These are phyloP conservation scores for Mayetiola destructor DNA, from an alignment of 2,888 invertebrate genomes.

Conservation along the genomic window DNA sequence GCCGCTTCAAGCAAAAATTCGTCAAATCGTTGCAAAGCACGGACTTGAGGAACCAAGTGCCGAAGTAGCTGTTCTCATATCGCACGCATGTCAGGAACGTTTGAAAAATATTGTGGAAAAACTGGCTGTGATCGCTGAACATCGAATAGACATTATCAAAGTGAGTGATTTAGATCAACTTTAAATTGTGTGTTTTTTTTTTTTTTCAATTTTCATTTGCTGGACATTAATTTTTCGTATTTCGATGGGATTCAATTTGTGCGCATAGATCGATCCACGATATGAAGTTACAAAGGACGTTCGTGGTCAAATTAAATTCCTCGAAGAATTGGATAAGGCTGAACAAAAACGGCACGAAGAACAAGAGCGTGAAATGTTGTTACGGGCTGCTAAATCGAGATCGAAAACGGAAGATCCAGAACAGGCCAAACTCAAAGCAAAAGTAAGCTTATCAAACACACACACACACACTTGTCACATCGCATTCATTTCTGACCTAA, in stretches of 20 bases:
- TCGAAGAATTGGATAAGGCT: conserved; percentile 89
- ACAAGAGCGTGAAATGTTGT: conserved; percentile 81
- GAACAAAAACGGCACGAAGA: conserved; percentile 92
- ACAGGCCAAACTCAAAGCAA: conserved; percentile 91
- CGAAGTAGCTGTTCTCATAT: conserved; percentile 80
- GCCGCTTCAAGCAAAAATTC: conserved; percentile 62
- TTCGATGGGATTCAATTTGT: conserved; percentile 31
- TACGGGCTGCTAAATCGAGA: conserved; percentile 87
- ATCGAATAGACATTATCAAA: conserved; percentile 84
- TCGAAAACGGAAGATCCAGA: conserved; percentile 96
- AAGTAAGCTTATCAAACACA: conserved; percentile 41
- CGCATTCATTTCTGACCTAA: not conserved
- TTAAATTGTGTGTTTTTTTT: not conserved
- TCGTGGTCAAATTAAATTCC: conserved; percentile 84
- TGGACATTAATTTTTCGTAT: too few species aligned
- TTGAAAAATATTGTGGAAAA: conserved; percentile 83
- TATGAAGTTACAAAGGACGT: conserved; percentile 85
- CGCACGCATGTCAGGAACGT: conserved; percentile 88
- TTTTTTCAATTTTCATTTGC: too few species aligned
- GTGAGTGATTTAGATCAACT: conserved; percentile 32
- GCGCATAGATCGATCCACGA: conserved; percentile 69
- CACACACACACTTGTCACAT: not conserved
- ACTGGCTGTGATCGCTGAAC: conserved; percentile 83
- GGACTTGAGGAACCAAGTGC: conserved; percentile 69
- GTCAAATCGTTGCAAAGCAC: conserved; percentile 55